Evolutionary conservation across 2,113 vertebrate species (phyloP), one percentile per base, ranked within the genome.

Genomic region (Nannospalax galili): DNA sequence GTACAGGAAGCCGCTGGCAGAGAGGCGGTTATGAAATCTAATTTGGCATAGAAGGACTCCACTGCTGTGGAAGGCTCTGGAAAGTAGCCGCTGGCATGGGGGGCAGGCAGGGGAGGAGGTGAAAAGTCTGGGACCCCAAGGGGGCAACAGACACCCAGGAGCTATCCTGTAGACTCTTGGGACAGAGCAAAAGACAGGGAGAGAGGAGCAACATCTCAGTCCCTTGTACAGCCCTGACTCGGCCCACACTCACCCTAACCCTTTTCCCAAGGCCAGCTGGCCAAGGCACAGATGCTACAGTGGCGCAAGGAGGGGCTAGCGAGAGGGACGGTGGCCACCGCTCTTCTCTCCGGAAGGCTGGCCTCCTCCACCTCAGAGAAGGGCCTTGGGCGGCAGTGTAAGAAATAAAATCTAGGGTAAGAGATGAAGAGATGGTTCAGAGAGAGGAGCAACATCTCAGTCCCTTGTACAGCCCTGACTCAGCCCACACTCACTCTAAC

Each of bases 201-300:
- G 40, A 58, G 22, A 7, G 0, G 2, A 28, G 14, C 30, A 11
- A 22, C 5, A 65, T 48, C 35, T n/a, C 12, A 12, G 24, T 72
- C 65, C 65, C 45, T 70, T 26, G 7, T 72, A 35, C 45, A 22
- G n/a, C 12, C 67, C 75, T 67, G 17, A 0, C 64, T 84, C 22
- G 1, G 42, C 11, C 84, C 37, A 28, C 26, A 30, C 24, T 45
- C 45, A 5, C 30, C 3, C 7, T 16, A 1, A 0, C 56, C 16
- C 28, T 2, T 5, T 35, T 56, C 62, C 14, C 28, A 0, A 0
- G 2, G n/a, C 52, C 85, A 9, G 58, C 81, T 70, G 28, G 70
- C 0, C 0, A 5, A 1, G 45, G 37, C 56, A 45, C 69, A 30
- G 19, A 11, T 0, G 0, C 40, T 24, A 0, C 1, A 1, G 1